Conservation (phyloP, 2,888 invertebrate genomes). For the Tiliacea aurago region DNA sequence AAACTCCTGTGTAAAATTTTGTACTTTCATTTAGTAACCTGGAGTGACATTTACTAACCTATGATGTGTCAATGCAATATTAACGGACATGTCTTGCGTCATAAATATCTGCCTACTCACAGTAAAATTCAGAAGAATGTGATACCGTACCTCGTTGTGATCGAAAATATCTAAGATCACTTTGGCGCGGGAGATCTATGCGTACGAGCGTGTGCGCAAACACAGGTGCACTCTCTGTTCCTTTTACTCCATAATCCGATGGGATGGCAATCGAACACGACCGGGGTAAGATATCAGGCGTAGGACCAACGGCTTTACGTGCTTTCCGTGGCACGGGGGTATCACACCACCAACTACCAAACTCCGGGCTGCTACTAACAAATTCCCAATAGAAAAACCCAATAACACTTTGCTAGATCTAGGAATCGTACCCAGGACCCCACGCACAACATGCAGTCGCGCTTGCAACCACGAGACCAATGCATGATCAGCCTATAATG, state of each 20-base stretch:
- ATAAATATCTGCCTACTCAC: too few relatives aligned
- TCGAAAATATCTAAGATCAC: too few relatives aligned
- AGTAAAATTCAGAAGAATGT: too few relatives aligned
- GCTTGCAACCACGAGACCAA: too few relatives aligned
- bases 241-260: neutral
- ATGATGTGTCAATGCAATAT: too few relatives aligned
- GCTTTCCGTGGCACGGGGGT: neutral
- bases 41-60: too few relatives aligned
- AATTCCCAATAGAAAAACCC: neutral
- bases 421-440: neutral
- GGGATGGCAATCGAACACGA: neutral
- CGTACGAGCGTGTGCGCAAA: neutral
- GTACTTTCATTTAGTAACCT: too few relatives aligned
- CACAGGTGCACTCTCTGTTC: neutral
- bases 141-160: too few relatives aligned
- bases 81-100: too few relatives aligned
- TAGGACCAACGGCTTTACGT: neutral
- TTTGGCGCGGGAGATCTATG: neutral
- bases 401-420: neutral
- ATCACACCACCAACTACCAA: neutral
- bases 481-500: too few relatives aligned
- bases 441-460: neutral
- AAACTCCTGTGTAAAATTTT: too few relatives aligned
- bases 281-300: neutral
- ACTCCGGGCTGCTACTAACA: too few relatives aligned